Evolutionary conservation across 2,113 vertebrate genomes (phyloP).

Genomic region (Thymallus thymallus): DNA sequence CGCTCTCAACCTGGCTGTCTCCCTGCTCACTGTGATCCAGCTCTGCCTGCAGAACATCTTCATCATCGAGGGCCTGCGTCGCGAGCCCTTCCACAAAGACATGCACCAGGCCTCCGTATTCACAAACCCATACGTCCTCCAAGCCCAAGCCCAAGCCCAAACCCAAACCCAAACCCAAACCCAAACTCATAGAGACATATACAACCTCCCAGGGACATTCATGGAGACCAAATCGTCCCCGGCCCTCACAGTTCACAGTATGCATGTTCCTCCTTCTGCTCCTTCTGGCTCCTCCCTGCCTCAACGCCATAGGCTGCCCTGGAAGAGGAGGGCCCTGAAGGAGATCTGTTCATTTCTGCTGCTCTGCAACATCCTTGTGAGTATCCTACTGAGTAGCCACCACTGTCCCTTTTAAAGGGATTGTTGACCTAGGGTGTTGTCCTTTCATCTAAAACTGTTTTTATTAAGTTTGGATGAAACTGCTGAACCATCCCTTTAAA

Average conservation of each 20-base stretch:
- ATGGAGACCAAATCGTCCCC: slow-evolving; percentile 23
- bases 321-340: slow-evolving; percentile 84
- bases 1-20: slow-evolving; percentile 75
- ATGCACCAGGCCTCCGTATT: slow-evolving; percentile 49
- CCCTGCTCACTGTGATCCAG: slow-evolving; percentile 84
- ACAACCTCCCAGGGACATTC: not conserved
- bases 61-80: slow-evolving; percentile 90
- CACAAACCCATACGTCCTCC: slow-evolving; percentile 71
- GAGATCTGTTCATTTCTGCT: slow-evolving; percentile 88
- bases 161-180: slow-evolving; percentile 57
- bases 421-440: not conserved
- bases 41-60: slow-evolving; percentile 91
- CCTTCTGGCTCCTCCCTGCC: not conserved
- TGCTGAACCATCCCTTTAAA: not conserved
- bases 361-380: slow-evolving; percentile 88
- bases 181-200: slow-evolving; percentile 39
- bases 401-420: not conserved
- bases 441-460: not conserved
- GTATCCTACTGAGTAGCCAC: slow-evolving; percentile 54
- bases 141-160: slow-evolving; percentile 52
- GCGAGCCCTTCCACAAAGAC: slow-evolving; percentile 74
- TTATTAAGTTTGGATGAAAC: not conserved
- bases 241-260: slow-evolving; percentile 20
- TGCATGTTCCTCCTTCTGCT: slow-evolving; percentile 4
- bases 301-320: slow-evolving; percentile 51